Evolutionary conservation across 1,140 invertebrate species (phyloP), one percentile per base, ranked within the genome.

Genomic region (Oscheius sp.): DNA sequence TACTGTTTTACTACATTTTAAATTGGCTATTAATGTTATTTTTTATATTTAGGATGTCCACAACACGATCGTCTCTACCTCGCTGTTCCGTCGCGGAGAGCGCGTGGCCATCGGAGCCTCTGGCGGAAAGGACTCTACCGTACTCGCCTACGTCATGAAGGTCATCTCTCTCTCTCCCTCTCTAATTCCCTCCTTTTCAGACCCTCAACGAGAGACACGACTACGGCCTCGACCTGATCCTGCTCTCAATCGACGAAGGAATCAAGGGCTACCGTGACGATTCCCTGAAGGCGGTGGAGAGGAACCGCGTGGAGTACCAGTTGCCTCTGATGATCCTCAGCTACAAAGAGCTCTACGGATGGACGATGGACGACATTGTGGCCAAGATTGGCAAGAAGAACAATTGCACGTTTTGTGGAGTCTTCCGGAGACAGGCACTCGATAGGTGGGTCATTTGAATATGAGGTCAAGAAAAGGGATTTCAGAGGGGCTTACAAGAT

Each of bases 311-410:
- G 28, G 87, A 83, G 73, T 78, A 63, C 45, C 88, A 90, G 75
- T 90, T 99, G 85, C 92, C 94, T 38, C 86, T 99, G 32, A 96
- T 93, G 88, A 95, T 99, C 72, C 87, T 99, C 3, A 98, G 95
- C 0, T 99, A 99, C 85, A 91, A 98, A 88, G 94, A 99, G 78
- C 87, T 99, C 0, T 99, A 99, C 89, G 96, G 95, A 0, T 99
- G 96, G 96, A 98, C 95, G 23, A 99, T 99, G 97, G 97, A 99
- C 88, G 91, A 91, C 81, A 98, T 99, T 85, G 96, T 99, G 2
- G 89, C 91, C 80, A 88, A 92, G 86, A 93, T 98, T 77, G 97
- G 97, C 0, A 89, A 90, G 59, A 97, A 95, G 85, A 99, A 97
- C 86, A 99, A 99, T 86, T 99, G 97, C 85, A 85, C 85, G 79